A percentile compares a stretch with the other conserved stretches of the same genome.
These are phyloP conservation scores for Mungos mungo DNA, from an alignment of 2,113 vertebrate species.

Conservation along the genomic window DNA sequence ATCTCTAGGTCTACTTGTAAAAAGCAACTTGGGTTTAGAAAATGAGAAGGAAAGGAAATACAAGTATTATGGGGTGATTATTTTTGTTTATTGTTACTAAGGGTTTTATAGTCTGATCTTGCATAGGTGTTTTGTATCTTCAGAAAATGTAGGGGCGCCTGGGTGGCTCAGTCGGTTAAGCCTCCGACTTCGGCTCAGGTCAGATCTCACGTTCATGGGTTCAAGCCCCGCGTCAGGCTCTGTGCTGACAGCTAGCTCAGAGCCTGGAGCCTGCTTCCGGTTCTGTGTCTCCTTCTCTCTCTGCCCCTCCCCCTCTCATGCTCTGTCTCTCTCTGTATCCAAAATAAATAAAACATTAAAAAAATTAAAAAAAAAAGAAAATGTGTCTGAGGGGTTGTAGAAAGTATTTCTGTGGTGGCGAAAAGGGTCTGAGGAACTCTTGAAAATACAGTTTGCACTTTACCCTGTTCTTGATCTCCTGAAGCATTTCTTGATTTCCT, in stretches of 20 bases:
- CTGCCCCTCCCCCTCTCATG: too few species aligned
- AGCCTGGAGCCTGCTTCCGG: too few species aligned
- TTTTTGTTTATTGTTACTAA: constrained; percentile 30
- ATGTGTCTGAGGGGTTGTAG: neutral
- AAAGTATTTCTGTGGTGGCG: constrained; percentile 25
- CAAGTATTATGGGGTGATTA: neutral
- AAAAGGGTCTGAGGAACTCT: neutral
- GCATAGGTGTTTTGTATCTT: constrained; percentile 48
- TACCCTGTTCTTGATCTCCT: constrained; percentile 81
- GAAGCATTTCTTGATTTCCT: constrained; percentile 79
- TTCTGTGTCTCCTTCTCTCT: too few species aligned
- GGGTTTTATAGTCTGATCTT: constrained; percentile 12
- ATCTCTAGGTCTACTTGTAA: constrained; percentile 8
- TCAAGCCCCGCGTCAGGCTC: too few species aligned
- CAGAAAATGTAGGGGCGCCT: neutral
- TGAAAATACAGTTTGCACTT: constrained; percentile 22
- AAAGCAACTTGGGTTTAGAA: constrained; percentile 14
- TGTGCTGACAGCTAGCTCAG: too few species aligned
- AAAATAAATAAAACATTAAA: too few species aligned
- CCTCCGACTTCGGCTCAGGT: too few species aligned
- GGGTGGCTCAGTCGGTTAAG: too few species aligned
- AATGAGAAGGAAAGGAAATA: neutral
- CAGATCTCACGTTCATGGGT: too few species aligned
- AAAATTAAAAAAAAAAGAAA: neutral
- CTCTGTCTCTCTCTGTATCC: too few species aligned